Evolutionary conservation across 1,140 invertebrate species (phyloP).

Genomic region (Vanessa tameamea): DNA sequence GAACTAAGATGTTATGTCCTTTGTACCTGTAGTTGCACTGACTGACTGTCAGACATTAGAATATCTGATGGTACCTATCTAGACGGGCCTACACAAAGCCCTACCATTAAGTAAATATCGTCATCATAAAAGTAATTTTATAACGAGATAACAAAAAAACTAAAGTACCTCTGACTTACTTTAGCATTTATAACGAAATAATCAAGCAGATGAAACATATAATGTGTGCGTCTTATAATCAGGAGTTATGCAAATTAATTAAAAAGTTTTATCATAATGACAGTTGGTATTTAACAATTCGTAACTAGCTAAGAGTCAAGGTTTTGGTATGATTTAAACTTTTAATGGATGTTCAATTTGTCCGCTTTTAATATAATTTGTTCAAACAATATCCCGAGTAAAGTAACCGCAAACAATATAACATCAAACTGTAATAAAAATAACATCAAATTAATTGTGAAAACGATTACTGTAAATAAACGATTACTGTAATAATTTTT

Average conservation of each 20-base stretch:
- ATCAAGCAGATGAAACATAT: no score
- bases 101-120: no score
- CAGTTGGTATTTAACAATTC: slow-evolving; percentile 27
- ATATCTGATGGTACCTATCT: no score
- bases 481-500: background rate
- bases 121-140: no score
- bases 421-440: background rate
- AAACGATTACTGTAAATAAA: background rate
- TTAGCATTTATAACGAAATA: no score
- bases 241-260: slow-evolving; percentile 1
- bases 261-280: slow-evolving; percentile 27
- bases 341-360: slow-evolving; percentile 29
- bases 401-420: slow-evolving; percentile 1
- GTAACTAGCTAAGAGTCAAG: slow-evolving; percentile 23
- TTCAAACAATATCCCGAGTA: slow-evolving; percentile 2
- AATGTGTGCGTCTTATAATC: no score
- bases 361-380: slow-evolving; percentile 28
- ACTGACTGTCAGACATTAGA: no score
- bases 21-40: no score
- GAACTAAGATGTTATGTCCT: no score
- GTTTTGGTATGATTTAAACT: slow-evolving; percentile 26
- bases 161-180: no score
- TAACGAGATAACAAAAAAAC: no score
- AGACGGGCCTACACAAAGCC: no score
- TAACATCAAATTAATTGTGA: slow-evolving; percentile 4